Evolutionary conservation across 2,888 invertebrate species (phyloP), one percentile per base, ranked within the genome.

Genomic region (Diadegma fenestrale): DNA sequence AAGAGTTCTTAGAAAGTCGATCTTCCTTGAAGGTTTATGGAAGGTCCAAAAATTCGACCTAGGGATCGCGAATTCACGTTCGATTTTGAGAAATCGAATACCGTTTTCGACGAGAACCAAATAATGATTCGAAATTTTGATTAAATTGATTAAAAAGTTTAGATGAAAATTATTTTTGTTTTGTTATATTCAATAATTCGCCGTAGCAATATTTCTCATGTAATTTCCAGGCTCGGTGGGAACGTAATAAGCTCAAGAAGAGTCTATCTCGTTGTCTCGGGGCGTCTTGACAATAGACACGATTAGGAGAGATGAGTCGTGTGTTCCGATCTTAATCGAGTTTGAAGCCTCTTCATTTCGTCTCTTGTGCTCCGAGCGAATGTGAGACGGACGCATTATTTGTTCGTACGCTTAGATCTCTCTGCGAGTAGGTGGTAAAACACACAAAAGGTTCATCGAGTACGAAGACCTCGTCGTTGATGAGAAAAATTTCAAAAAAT

Each of bases 281-380:
- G 63, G 68, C 66, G 14, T 75, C 82, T 73, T 66, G 71, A 85
- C 85, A 85, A 85, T 82, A 66, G 80, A 58, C 45, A 66, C 84
- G 84, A 86, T 86, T 85, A 85, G 76, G 73, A 41, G 61, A 82
- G 82, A 86, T 86, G 84, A 86, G 86, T 82, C 86, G 86, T 82
- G 84, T 80, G 71, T 82, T 80, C 68, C 76, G 84, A 85, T 86
- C 84, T 84, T 85, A 86, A 86, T 86, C 84, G 86, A 86, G 82
- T 85, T 80, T 82, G 77, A 43, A 76, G 76, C 64, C 51, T 48
- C 58, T 22, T 72, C 72, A 41, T 58, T 26, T 72, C 72, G 30
- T 72, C 41, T 54, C 72, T 2, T 22, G 41, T 58, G 51, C 48
- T 30, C 64, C 63, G 33, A 41, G 72, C 43, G 45, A 66, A 22